Evolutionary conservation across 2,113 vertebrate species (phyloP).

Genomic region (Tretioscincus oriximinensis): DNA sequence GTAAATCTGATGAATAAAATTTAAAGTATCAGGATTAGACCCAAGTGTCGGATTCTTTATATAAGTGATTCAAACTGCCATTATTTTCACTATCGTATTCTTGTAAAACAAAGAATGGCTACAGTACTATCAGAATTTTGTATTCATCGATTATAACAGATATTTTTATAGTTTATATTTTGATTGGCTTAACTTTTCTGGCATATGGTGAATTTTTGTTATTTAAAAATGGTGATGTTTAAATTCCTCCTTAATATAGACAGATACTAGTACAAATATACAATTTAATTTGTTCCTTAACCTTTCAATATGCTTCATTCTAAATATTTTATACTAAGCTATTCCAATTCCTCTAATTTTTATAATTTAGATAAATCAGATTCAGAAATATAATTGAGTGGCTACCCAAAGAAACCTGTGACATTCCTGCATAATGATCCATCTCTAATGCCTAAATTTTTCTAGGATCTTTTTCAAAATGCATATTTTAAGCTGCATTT

Average conservation of each 20-base stretch:
- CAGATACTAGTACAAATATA: slow-evolving; percentile 25
- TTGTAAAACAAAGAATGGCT: slow-evolving; percentile 33
- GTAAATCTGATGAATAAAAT: slow-evolving; percentile 14
- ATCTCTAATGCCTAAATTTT: background rate
- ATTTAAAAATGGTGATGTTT: background rate
- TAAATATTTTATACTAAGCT: background rate
- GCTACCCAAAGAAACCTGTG: slow-evolving; percentile 19
- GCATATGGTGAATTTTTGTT: slow-evolving; percentile 26
- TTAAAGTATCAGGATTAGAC: slow-evolving; percentile 13
- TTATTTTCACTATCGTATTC: slow-evolving; percentile 30
- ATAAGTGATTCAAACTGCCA: slow-evolving; percentile 4
- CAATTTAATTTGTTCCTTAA: background rate
- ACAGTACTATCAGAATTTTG: slow-evolving; percentile 22
- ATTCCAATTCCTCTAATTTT: slow-evolving; percentile 38
- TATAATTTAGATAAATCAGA: slow-evolving; percentile 26
- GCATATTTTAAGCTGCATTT: background rate
- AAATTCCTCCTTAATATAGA: slow-evolving; percentile 32
- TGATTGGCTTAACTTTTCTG: slow-evolving; percentile 19
- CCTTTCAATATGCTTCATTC: background rate
- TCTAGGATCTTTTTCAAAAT: background rate
- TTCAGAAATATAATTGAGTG: slow-evolving; percentile 16
- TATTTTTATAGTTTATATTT: slow-evolving; percentile 40
- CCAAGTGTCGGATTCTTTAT: slow-evolving; percentile 11
- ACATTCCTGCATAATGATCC: background rate
- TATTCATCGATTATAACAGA: slow-evolving; percentile 6